Conservation (phyloP, 1,140 invertebrate genomes). For the Anadara kagoshimensis region DNA sequence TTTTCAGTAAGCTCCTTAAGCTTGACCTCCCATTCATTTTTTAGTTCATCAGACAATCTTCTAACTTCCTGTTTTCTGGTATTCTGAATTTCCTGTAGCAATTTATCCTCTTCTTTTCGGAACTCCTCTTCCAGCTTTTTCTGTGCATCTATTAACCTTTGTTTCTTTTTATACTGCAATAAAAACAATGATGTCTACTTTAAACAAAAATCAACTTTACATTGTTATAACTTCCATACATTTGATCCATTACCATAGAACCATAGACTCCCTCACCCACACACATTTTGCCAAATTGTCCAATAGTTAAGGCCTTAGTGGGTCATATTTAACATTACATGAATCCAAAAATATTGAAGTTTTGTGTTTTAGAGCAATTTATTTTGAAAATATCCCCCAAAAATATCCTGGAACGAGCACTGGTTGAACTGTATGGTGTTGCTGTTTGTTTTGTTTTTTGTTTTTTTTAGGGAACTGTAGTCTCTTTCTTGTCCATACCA, state of each 20-base stretch:
- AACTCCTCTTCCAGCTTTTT: constrained; percentile 67
- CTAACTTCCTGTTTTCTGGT: constrained; percentile 59
- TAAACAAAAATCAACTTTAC: neutral
- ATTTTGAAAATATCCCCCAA: too few species aligned
- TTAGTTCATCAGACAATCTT: constrained; percentile 67
- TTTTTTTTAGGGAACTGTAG: too few species aligned
- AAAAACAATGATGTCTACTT: neutral
- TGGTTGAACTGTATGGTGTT: too few species aligned
- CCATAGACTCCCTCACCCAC: neutral
- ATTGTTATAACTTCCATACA: neutral
- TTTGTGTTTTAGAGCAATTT: too few species aligned
- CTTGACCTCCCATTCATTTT: constrained; percentile 71
- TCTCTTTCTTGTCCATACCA: too few species aligned
- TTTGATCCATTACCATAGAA: neutral
- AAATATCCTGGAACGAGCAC: too few species aligned
- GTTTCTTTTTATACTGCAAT: constrained; percentile 63
- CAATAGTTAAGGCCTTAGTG: neutral
- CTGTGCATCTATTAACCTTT: constrained; percentile 69
- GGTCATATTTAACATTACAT: too few species aligned
- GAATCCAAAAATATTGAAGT: too few species aligned
- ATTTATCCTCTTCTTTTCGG: constrained; percentile 68
- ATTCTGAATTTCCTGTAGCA: constrained; percentile 64
- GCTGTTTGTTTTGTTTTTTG: too few species aligned
- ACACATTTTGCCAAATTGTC: neutral
- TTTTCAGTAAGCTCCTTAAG: constrained; percentile 68